A percentile compares a stretch with the other conserved stretches of the same genome.
phyloP scores from a whole-genome alignment of 2,888 invertebrate genomes.

The Cynaeus angustus region DNA sequence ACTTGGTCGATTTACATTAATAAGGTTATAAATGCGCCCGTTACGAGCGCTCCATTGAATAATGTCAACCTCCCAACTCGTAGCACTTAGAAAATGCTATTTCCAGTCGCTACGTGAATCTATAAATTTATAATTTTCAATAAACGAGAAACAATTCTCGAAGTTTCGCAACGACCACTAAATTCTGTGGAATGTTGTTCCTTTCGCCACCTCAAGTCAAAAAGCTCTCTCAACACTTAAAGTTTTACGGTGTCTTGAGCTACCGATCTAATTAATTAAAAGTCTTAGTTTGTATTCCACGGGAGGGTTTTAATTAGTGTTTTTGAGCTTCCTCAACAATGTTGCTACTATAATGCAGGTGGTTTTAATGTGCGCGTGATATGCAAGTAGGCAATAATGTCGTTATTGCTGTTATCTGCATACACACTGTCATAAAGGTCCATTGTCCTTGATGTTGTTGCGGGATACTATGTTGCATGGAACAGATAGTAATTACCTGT shows the following conservation, averaged over 20 bases:
- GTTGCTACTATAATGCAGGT: slow-evolving; percentile 18
- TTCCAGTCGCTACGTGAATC: slow-evolving; percentile 40
- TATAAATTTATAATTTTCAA: slow-evolving; percentile 51
- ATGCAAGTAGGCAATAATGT: slow-evolving; percentile 32
- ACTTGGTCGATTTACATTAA: slow-evolving; percentile 33
- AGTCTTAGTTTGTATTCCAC: slow-evolving; percentile 7
- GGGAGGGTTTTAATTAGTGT: neutral
- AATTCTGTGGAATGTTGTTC: slow-evolving; percentile 18
- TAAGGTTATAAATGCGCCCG: slow-evolving; percentile 21
- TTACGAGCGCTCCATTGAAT: slow-evolving; percentile 22
- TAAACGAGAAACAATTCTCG: slow-evolving; percentile 42
- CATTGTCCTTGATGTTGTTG: slow-evolving; percentile 22
- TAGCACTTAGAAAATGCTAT: slow-evolving; percentile 25
- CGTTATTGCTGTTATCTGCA: slow-evolving; percentile 31
- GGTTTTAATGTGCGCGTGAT: slow-evolving; percentile 35
- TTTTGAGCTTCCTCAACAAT: slow-evolving; percentile 1
- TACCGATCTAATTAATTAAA: slow-evolving; percentile 27
- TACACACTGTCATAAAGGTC: slow-evolving; percentile 29
- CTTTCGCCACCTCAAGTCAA: slow-evolving; percentile 10
- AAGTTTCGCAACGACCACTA: slow-evolving; percentile 28
- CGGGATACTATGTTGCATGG: slow-evolving; percentile 12
- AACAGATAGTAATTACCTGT: slow-evolving; percentile 10
- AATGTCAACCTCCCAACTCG: slow-evolving; percentile 16
- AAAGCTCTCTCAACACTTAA: slow-evolving; percentile 9
- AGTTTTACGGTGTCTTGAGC: slow-evolving; percentile 27